Percentiles rank a stretch among this genome's conserved stretches.
Conservation (phyloP, 2,888 invertebrate species). For the Sthenelais limicola region DNA sequence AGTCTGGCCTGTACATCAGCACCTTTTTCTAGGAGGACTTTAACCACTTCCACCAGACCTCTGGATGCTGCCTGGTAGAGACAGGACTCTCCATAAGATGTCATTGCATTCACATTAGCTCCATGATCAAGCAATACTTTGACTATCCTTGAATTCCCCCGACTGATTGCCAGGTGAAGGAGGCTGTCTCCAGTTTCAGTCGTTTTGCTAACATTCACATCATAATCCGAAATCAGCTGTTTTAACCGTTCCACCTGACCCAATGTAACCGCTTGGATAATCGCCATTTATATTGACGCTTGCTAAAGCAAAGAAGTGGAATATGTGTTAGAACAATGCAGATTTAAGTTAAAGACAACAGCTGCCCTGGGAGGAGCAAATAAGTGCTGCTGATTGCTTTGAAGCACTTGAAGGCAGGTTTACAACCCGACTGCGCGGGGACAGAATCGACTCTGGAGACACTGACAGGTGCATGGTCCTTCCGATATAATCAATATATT, state of each 20-base stretch:
- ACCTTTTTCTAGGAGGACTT: neutral
- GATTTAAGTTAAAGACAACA: too few species aligned
- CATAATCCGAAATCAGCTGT: neutral
- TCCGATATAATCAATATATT: too few species aligned
- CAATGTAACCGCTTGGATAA: conserved; percentile 8
- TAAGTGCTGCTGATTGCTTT: too few species aligned
- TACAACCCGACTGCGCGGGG: too few species aligned
- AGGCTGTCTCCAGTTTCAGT: conserved; percentile 6
- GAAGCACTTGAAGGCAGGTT: too few species aligned
- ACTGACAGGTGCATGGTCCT: too few species aligned
- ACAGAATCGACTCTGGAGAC: too few species aligned
- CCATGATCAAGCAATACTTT: conserved; percentile 1
- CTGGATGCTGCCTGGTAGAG: conserved; percentile 11
- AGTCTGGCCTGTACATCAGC: neutral
- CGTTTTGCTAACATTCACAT: neutral
- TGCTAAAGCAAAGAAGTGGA: neutral
- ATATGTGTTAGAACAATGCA: neutral
- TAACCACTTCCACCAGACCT: conserved; percentile 18
- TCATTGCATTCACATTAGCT: neutral
- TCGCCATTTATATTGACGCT: neutral
- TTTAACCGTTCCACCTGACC: neutral
- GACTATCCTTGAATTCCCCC: neutral
- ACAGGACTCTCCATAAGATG: neutral
- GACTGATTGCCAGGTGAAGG: conserved; percentile 9
- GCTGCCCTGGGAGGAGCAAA: too few species aligned